Evolutionary conservation across 2,797 vertebrate species (phyloP).

Genomic region (Enteromius viviparus): DNA sequence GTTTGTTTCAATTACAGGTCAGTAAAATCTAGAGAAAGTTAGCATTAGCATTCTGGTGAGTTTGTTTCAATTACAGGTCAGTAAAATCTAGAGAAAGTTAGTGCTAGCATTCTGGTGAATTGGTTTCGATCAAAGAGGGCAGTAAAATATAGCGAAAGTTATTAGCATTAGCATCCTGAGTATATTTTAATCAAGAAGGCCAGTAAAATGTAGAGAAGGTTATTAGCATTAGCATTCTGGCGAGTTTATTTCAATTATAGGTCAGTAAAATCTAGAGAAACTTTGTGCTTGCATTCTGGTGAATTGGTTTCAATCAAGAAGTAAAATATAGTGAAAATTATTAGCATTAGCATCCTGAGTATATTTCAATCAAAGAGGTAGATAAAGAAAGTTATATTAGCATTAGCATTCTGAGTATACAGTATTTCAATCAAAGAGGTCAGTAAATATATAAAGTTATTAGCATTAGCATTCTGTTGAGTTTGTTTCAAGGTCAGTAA

Average conservation of each 20-base stretch:
- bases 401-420: neutral
- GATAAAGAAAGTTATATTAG: neutral
- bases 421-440: neutral
- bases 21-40: neutral
- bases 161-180: too few relatives aligned
- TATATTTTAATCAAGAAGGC: neutral
- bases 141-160: too few relatives aligned
- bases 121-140: too few relatives aligned
- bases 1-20: neutral
- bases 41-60: neutral
- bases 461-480: neutral
- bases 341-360: neutral
- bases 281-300: neutral
- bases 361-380: too few relatives aligned
- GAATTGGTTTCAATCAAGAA: neutral
- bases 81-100: too few relatives aligned
- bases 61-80: neutral
- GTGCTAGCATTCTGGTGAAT: too few relatives aligned
- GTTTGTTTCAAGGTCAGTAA: neutral
- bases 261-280: neutral
- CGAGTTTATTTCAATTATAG: neutral
- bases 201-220: neutral
- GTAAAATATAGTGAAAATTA: neutral
- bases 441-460: neutral
- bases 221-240: neutral